These are phyloP conservation scores for Porites divaricata DNA, from an alignment of 92 coral and sea anemone species.

Conservation along the genomic window DNA sequence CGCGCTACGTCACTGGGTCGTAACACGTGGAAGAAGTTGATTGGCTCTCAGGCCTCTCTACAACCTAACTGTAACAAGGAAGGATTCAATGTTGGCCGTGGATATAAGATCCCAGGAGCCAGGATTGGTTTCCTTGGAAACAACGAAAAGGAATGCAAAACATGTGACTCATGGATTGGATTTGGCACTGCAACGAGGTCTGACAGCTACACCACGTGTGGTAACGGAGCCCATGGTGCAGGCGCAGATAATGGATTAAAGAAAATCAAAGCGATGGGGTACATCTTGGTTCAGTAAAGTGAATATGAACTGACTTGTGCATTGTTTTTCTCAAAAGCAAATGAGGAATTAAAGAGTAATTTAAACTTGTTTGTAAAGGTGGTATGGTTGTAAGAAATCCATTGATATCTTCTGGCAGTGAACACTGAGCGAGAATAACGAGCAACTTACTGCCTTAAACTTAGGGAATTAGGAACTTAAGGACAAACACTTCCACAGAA, in stretches of 20 bases:
- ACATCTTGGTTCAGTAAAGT: slow-evolving; percentile 28
- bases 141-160: neutral
- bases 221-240: slow-evolving; percentile 25
- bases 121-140: slow-evolving; percentile 24
- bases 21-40: slow-evolving; percentile 29
- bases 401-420: neutral
- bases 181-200: neutral
- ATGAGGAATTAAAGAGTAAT: neutral
- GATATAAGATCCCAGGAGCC: neutral
- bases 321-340: neutral
- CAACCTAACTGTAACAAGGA: slow-evolving; percentile 15
- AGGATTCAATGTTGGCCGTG: neutral
- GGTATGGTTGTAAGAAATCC: neutral
- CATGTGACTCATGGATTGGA: neutral
- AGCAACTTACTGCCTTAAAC: too few relatives aligned
- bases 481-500: too few relatives aligned
- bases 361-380: neutral
- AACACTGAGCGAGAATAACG: too few relatives aligned
- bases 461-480: too few relatives aligned
- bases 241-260: neutral
- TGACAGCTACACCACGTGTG: slow-evolving; percentile 61
- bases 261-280: slow-evolving; percentile 17
- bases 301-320: neutral
- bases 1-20: slow-evolving; percentile 22
- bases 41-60: slow-evolving; percentile 31